Conservation (phyloP, 2,888 invertebrate species). For the Phymatocera aterrima region DNA sequence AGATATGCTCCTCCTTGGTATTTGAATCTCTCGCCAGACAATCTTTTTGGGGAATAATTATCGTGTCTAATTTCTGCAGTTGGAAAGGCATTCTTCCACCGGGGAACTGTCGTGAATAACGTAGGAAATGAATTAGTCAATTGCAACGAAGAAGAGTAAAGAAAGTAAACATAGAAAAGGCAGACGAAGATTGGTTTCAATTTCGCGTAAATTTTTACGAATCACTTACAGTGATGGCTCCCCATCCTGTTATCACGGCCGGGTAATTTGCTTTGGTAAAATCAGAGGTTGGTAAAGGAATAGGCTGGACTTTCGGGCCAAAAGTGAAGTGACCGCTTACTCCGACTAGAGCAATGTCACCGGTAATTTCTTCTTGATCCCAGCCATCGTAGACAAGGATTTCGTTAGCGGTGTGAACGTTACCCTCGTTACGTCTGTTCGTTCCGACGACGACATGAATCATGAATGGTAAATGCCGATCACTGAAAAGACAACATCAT, state of each 20-base stretch:
- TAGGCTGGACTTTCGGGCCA: background rate
- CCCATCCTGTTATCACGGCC: constrained; percentile 10
- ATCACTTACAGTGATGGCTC: background rate
- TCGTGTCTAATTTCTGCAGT: background rate
- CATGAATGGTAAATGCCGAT: too few species aligned
- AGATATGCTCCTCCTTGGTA: background rate
- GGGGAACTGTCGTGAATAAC: background rate
- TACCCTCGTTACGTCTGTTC: background rate
- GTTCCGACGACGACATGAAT: constrained; percentile 14
- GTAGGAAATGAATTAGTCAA: too few species aligned
- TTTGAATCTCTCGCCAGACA: background rate
- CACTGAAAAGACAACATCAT: too few species aligned
- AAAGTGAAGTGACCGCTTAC: background rate
- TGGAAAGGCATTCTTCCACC: background rate
- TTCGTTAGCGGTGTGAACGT: too few species aligned
- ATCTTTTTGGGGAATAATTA: background rate
- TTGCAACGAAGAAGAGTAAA: too few species aligned
- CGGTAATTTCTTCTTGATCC: background rate
- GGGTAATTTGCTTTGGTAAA: constrained; percentile 17
- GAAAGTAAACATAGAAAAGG: too few species aligned
- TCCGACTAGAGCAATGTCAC: background rate
- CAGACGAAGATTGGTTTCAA: too few species aligned
- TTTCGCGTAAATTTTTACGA: too few species aligned
- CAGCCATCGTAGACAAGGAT: background rate
- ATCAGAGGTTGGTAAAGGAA: background rate